Base-by-base conservation (phyloP, 2,797 vertebrate genomes). In the Bucorvus abyssinicus region DNA sequence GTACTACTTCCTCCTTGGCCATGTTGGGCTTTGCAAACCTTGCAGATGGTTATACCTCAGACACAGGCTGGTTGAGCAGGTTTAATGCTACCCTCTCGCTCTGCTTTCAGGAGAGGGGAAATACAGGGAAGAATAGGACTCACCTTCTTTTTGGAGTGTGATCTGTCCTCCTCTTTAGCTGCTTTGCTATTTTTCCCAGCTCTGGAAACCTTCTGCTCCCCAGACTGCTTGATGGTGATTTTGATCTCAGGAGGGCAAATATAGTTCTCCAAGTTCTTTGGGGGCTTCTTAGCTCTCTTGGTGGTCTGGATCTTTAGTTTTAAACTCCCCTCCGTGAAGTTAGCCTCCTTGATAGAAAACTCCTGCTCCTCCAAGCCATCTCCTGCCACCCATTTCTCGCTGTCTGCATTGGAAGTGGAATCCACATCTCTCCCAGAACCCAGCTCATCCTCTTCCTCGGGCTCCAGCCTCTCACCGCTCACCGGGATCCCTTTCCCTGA, bases 271-370 rank as follows among this genome's bases (percentile, higher is more conserved):
- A 99, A 98, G 97, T 98, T 99, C 97, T 99, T 99, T 68, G 99
- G 99, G 95, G 99, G 99, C 97, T 99, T 99, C 98, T 99, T 99
- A 5, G 99, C 98, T 97, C 99, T 98, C 97, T 99, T 99, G 81
- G 99, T 99, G 78, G 99, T 99, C 98, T 99, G 99, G 94, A 99
- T 99, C 98, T 99, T 99, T 92, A 99, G 97, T 96, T 99, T 99
- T 95, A 99, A 98, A 96, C 99, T 99, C 94, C 99, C 99, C 96
- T 99, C 99, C 0, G 99, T 98, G 97, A 99, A 99, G 97, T 99
- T 99, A 13, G 99, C 99, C 96, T 99, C 99, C 97, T 99, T 99
- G 98, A 99, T 99, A 95, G 99, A 99, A 98, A 99, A 99, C 87
- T 99, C 99, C 97, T 99, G 99, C 77, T 99, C 98, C 79, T 99